Conservation (phyloP, 2,113 vertebrate genomes). For the Parotia lawesii region DNA sequence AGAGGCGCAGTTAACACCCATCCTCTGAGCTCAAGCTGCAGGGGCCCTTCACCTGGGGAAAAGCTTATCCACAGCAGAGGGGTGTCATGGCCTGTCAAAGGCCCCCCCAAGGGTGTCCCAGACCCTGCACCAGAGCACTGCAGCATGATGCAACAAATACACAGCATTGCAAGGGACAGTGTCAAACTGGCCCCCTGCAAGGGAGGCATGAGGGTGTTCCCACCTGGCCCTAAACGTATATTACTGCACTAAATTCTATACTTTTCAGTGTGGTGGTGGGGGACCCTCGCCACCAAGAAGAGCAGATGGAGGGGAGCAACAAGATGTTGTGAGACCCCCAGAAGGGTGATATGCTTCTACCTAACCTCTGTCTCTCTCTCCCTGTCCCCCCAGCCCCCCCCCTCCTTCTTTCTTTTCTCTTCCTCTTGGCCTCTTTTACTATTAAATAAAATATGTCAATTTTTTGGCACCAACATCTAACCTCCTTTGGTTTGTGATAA, state of each 20-base stretch:
- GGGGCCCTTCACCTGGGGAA: neutral
- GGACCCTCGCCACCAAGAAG: neutral
- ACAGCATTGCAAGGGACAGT: neutral
- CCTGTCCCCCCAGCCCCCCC: neutral
- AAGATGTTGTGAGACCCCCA: neutral
- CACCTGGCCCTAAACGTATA: neutral
- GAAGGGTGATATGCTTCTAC: neutral
- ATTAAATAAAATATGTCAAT: neutral
- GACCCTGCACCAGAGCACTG: neutral
- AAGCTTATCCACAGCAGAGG: neutral
- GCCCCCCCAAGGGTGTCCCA: neutral
- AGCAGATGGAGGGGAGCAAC: neutral
- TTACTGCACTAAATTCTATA: neutral
- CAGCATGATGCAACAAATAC: neutral
- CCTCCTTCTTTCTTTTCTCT: neutral
- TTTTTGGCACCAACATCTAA: neutral
- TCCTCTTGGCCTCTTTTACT: neutral
- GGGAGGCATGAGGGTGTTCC: neutral
- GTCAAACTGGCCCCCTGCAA: neutral
- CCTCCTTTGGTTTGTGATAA: neutral
- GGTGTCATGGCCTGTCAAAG: neutral
- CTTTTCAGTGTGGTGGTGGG: neutral
- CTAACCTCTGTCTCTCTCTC: neutral
- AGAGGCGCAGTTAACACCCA: neutral
- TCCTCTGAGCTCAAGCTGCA: neutral